phyloP scores from a whole-genome alignment of 2,797 vertebrate species.

The Sebastes taczanowskii region DNA sequence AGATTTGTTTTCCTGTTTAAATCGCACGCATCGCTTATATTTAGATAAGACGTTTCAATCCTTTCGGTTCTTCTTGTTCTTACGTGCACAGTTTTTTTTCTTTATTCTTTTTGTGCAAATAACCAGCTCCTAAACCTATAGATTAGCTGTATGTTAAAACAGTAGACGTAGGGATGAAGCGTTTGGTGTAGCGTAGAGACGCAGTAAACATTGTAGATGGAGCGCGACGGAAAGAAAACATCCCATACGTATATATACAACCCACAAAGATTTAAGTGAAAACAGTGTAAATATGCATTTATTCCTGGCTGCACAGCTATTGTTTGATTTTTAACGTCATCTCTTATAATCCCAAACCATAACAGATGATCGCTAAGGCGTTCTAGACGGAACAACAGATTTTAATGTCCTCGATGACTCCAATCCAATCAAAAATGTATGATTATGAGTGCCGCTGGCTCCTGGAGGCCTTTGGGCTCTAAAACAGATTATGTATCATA shows the following conservation, averaged over 20 bases:
- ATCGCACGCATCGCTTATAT: background rate
- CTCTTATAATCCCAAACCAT: constrained; percentile 67
- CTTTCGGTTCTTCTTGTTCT: background rate
- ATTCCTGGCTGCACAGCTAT: constrained; percentile 37
- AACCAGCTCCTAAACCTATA: constrained; percentile 47
- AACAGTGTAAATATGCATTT: constrained; percentile 49
- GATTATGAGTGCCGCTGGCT: constrained; percentile 61
- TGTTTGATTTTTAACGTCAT: constrained; percentile 54
- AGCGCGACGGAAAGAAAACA: constrained; percentile 12
- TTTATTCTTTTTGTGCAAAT: constrained; percentile 16
- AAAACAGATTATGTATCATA: constrained; percentile 62
- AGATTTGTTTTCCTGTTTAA: background rate
- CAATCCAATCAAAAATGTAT: constrained; percentile 77
- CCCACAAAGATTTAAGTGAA: constrained; percentile 25
- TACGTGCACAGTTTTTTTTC: background rate
- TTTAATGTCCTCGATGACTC: constrained; percentile 62
- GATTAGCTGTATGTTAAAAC: constrained; percentile 47
- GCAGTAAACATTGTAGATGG: constrained; percentile 46
- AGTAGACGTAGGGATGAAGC: constrained; percentile 17
- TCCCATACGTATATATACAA: constrained; percentile 23
- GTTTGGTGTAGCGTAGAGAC: constrained; percentile 8
- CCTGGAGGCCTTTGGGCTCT: constrained; percentile 53
- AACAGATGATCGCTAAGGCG: constrained; percentile 71
- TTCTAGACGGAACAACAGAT: constrained; percentile 69
- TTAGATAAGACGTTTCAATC: background rate